These are phyloP conservation scores for Pyxicephalus adspersus DNA, from an alignment of 2,113 vertebrate genomes.

Conservation along the genomic window DNA sequence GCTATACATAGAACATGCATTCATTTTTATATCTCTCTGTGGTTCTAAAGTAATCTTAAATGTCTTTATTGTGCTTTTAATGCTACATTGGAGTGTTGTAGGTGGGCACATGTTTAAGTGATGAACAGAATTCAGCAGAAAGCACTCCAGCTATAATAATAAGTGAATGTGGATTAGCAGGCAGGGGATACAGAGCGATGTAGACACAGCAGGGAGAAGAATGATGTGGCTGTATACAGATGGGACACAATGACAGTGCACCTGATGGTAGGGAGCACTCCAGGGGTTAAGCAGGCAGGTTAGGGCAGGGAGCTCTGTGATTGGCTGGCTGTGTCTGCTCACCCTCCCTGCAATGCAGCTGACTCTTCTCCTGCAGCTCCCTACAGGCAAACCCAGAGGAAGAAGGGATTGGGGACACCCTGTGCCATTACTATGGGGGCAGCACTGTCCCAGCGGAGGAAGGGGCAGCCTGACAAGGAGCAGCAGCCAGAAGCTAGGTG, in stretches of 20 bases:
- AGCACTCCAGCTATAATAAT: too few relatives aligned
- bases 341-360: constrained; percentile 54
- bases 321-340: constrained; percentile 38
- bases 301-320: constrained; percentile 41
- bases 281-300: constrained; percentile 51
- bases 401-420: background rate
- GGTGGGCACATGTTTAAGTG: too few relatives aligned
- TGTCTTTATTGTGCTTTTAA: too few relatives aligned
- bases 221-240: background rate
- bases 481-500: constrained; percentile 7
- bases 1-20: too few relatives aligned
- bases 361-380: constrained; percentile 26
- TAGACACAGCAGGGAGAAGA: background rate
- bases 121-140: too few relatives aligned
- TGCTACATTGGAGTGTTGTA: too few relatives aligned
- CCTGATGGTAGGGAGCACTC: background rate
- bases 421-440: constrained; percentile 35
- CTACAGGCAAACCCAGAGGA: constrained; percentile 22
- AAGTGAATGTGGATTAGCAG: too few relatives aligned
- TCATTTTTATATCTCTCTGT: too few relatives aligned
- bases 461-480: background rate
- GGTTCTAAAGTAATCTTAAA: too few relatives aligned
- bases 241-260: background rate
- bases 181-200: too few relatives aligned
- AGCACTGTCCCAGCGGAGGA: constrained; percentile 42